Evolutionary conservation across 2,888 invertebrate genomes (phyloP), one percentile per base, ranked within the genome.

Genomic region (Ophion slaviceki): DNA sequence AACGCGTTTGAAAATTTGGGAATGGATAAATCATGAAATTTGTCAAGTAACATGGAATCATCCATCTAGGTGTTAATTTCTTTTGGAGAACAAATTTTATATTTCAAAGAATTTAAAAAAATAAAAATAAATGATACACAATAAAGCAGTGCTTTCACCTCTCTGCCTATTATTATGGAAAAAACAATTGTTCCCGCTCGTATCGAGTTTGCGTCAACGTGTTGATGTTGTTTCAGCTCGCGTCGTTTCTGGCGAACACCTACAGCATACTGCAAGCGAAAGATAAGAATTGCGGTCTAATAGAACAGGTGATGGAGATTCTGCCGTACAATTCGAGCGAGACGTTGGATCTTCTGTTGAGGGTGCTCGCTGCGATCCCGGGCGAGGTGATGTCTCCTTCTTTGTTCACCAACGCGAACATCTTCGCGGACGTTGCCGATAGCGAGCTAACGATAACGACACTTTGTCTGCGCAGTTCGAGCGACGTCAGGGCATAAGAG

Each of bases 301-400:
- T 99, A 86, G 96, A 96, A 84, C 96, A 97, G 90, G 95, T 98
- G 81, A 96, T 98, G 66, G 95, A 94, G 91, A 96, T 94, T 87
- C 97, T 95, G 95, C 92, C 95, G 95, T 89, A 95, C 95, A 90
- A 95, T 95, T 84, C 95, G 95, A 90, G 95, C 95, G 89, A 95
- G 95, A 88, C 94, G 95, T 83, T 96, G 95, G 95, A 96, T 96
- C 86, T 95, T 17, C 87, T 99, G 90, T 93, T 99, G 77, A 97
- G 98, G 95, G 97, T 98, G 61, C 95, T 99, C 20, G 96, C 97
- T 90, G 97, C 97, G 79, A 96, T 99, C 92, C 98, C 98, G 40
- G 97, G 97, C 94, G 98, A 99, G 95, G 40, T 40, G 40, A 40
- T 32, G 4, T 32, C 32, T 32, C 4, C 32, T 32, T 0, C 0